Percentiles rank a stretch among this genome's conserved stretches.
Evolutionary conservation across 1,140 invertebrate species (phyloP).

Genomic region (Caenorhabditis elegans): WBcel235 BX284604.4:5066501-5067000

Average conservation of each 20-base stretch:
- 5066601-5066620: conserved; percentile 59
- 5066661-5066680: conserved; percentile 51
- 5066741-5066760: conserved; percentile 55
- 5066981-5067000: too few species aligned
- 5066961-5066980: too few species aligned
- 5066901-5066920: background rate
- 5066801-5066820: conserved; percentile 39
- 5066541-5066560: too few species aligned
- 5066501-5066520: conserved; percentile 45
- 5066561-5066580: conserved; percentile 54
- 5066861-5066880: background rate
- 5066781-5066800: conserved; percentile 41
- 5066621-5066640: conserved; percentile 60
- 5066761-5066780: conserved; percentile 39
- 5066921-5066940: background rate
- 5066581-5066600: conserved; percentile 62
- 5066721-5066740: conserved; percentile 56
- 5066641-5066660: conserved; percentile 58
- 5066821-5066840: background rate
- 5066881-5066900: conserved; percentile 30
- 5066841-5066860: background rate
- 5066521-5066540: conserved; percentile 49
- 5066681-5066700: conserved; percentile 58
- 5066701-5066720: conserved; percentile 60
- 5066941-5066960: conserved; percentile 6